Percentiles rank a stretch among this genome's conserved stretches.
These are phyloP conservation scores for Protonibea diacanthus DNA, from an alignment of 2,797 vertebrate species.

Conservation along the genomic window DNA sequence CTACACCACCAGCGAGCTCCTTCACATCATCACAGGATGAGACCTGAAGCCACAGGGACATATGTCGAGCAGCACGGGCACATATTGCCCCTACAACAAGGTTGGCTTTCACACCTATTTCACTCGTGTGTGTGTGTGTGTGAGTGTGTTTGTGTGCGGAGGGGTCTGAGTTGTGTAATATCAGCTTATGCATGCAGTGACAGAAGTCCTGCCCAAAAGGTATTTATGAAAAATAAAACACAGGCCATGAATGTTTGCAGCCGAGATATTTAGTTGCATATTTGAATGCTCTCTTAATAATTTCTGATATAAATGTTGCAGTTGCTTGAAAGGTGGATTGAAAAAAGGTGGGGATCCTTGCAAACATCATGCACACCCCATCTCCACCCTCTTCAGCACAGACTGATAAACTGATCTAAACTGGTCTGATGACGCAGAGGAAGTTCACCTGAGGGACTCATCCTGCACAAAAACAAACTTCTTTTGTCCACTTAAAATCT, in stretches of 20 bases:
- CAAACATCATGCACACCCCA: conserved; percentile 2
- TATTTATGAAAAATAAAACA: conserved; percentile 44
- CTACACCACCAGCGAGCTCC: conserved; percentile 33
- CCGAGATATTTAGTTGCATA: conserved; percentile 47
- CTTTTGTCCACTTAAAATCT: conserved; percentile 18
- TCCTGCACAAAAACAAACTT: neutral
- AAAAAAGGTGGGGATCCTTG: neutral
- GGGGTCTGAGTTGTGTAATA: conserved; percentile 31
- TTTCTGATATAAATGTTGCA: conserved; percentile 46
- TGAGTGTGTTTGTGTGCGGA: neutral
- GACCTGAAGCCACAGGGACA: conserved; percentile 67
- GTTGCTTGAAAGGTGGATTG: conserved; percentile 18
- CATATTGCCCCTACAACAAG: conserved; percentile 36
- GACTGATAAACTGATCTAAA: conserved; percentile 10
- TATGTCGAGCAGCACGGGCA: conserved; percentile 62
- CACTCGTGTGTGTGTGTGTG: conserved; percentile 12
- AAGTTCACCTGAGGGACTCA: conserved; percentile 24
- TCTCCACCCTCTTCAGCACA: neutral
- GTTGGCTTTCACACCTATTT: conserved; percentile 56
- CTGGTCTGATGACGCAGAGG: conserved; percentile 34
- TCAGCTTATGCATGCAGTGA: conserved; percentile 3
- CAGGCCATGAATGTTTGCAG: conserved; percentile 26
- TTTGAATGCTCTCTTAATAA: conserved; percentile 25
- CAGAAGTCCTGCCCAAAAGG: conserved; percentile 31
- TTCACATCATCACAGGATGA: conserved; percentile 57